A percentile compares a stretch with the other conserved stretches of the same genome.
Conservation (phyloP, 2,797 vertebrate genomes). For the Brotula barbata region DNA sequence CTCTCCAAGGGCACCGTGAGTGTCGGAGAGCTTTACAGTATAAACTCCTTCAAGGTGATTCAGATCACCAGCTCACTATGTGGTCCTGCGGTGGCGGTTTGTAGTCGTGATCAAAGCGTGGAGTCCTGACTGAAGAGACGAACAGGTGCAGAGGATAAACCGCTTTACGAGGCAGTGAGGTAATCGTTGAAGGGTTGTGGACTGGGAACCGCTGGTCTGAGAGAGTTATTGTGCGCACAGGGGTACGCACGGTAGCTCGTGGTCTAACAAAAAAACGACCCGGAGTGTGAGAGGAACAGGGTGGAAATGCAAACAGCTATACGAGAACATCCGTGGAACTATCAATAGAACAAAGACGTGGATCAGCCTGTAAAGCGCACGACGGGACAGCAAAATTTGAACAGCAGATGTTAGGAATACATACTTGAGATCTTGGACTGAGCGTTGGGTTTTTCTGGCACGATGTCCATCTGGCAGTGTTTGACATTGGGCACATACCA, state of each 20-base stretch:
- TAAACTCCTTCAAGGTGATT: neutral
- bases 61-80: conserved; percentile 17
- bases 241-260: no score
- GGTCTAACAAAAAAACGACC: no score
- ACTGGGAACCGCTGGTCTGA: conserved; percentile 26
- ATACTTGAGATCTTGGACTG: conserved; percentile 1
- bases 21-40: no score
- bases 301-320: no score
- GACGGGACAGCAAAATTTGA: no score
- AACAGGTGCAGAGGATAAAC: conserved; percentile 50
- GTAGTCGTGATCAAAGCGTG: conserved; percentile 32
- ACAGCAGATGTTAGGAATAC: conserved; percentile 14
- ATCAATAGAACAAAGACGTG: no score
- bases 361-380: no score
- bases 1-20: no score
- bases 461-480: conserved; percentile 4
- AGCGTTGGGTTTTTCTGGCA: neutral
- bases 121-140: conserved; percentile 33
- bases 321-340: no score
- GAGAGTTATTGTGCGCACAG: no score
- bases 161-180: conserved; percentile 25
- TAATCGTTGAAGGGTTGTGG: conserved; percentile 21
- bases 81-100: conserved; percentile 8
- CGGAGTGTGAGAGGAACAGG: no score
- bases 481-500: conserved; percentile 1